phyloP scores from a whole-genome alignment of 2,113 vertebrate species.

The Ariopsis seemanni region DNA sequence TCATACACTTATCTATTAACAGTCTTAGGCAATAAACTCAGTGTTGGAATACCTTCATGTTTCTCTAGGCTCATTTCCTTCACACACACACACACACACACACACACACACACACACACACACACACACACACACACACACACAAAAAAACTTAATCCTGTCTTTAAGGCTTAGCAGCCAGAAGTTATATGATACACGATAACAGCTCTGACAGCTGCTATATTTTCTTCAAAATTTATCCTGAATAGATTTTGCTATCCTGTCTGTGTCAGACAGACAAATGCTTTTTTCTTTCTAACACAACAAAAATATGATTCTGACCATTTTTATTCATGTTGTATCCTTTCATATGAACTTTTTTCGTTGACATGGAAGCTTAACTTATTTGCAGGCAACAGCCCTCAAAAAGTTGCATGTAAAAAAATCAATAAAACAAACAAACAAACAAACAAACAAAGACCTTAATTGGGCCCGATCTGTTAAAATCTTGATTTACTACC shows the following conservation, averaged over 20 bases:
- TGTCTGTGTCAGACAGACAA: not conserved
- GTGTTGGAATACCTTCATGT: not conserved
- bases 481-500: no score
- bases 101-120: no score
- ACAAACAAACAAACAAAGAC: no score
- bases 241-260: constrained; percentile 11
- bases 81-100: not conserved
- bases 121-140: not conserved
- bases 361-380: not conserved
- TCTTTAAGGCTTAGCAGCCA: constrained; percentile 2
- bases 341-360: not conserved
- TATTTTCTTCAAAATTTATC: not conserved
- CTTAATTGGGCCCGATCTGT: no score
- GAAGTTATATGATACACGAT: not conserved
- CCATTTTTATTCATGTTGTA: not conserved
- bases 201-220: not conserved
- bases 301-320: not conserved
- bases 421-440: no score
- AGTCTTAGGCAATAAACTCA: not conserved
- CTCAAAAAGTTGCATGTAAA: not conserved
- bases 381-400: not conserved
- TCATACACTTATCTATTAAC: not conserved
- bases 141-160: not conserved
- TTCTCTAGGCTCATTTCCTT: constrained; percentile 1
- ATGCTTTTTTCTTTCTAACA: not conserved